Evolutionary conservation across 2,888 invertebrate species (phyloP), one percentile per base, ranked within the genome.

Genomic region (Nematopogon swammerdamellus): DNA sequence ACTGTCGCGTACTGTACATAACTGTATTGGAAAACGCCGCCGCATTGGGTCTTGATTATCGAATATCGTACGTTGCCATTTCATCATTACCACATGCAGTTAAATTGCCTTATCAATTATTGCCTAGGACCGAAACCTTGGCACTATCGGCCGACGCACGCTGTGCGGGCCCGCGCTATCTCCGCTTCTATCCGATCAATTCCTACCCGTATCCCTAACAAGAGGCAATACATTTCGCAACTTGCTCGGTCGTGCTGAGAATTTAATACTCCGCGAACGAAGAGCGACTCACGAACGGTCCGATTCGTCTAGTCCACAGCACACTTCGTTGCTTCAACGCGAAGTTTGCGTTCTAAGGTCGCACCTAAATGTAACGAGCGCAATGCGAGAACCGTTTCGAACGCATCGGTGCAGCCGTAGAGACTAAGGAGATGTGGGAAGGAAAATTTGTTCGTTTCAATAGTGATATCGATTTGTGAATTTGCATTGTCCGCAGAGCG

Each of bases 401-500:
- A 10, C 5, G n/a, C n/a, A n/a, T n/a, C n/a, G n/a, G 4, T 25
- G 4, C 5, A 25, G 25, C 25, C 11, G 36, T 36, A 36, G 48
- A 42, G 44, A 42, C 48, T 42, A 8, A 14, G 11, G 8, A n/a
- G n/a, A 36, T 36, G 19, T 44, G 16, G 46, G 16, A n/a, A 49
- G 45, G 55, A 60, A 60, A 62, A 60, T 60, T n/a, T 59, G 57
- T 55, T 60, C 55, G 58, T 63, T 61, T 57, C 61, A 63, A 63
- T 59, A 55, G 58, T 60, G 62, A 61, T 63, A 65, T 63, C 61
- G 62, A 61, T 64, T 63, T 63, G 62, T 58, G 62, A 65, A 68
- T 69, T 68, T 66, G 64, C 68, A 72, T 71, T 70, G 67, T 67
- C 61, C 59, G 57, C 54, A 58, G 53, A 25, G 25, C 59, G n/a